Base-by-base conservation (phyloP, 1,140 invertebrate genomes). In the Cryptotermes secundus region DNA sequence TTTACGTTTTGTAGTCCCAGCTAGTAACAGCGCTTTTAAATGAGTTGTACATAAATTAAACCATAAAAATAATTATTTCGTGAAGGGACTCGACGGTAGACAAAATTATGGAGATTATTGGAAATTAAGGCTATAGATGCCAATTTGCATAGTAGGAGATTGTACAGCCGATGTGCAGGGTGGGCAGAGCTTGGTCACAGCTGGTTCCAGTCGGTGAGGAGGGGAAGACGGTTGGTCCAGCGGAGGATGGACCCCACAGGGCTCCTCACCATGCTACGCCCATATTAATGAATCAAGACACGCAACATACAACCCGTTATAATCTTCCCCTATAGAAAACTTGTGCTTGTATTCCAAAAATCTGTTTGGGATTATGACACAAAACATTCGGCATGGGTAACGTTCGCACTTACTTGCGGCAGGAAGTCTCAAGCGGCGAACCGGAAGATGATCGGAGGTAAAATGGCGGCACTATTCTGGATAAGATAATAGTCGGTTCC, bases 271-370 rank as follows among this genome's bases (percentile, higher is more conserved):
- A 72, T n/a, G 26, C 59, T 72, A 72, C 26, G 31, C 31, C 59
- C 59, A 72, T 72, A 72, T 72, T 72, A 72, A 72, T 72, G 59
- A n/a, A 72, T 72, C 59, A 72, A 72, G 59, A 72, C 59, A 72
- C 59, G n/a, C 59, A 72, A 3, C 26, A 72, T 72, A 72, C 53
- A 72, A n/a, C 26, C 59, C 59, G n/a, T 72, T 1, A 6, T 38
- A 4, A 12, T n/a, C 59, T 72, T n/a, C 59, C 26, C 31, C 59
- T n/a, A 31, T n/a, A 72, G 3, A 59, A 59, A 31, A 72, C 2
- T n/a, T 6, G 7, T 72, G 26, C 3, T 31, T 72, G 26, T 31
- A 59, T 59, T 6, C 53, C 1, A 6, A 31, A 72, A 31, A 72
- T 72, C 9, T 72, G 2, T 72, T 72, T n/a, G 26, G n/a, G 59